Conservation (phyloP, 2,113 vertebrate species). For the Calyptomena viridis region DNA sequence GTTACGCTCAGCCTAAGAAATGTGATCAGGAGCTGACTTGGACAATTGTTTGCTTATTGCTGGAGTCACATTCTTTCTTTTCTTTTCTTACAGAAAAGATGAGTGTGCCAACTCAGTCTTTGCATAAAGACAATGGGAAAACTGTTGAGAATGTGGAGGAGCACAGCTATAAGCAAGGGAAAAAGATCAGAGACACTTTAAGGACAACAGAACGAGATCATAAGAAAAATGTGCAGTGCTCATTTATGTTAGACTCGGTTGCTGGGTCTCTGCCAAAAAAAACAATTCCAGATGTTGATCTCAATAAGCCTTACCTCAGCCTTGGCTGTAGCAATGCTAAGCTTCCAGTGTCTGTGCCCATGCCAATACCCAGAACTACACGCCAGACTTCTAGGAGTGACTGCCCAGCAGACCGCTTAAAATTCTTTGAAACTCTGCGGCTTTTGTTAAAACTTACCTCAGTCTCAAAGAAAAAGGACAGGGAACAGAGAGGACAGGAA, state of each 20-base stretch:
- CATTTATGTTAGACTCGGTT: slow-evolving; percentile 90
- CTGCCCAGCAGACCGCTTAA: slow-evolving; percentile 93
- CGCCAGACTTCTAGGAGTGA: slow-evolving; percentile 96
- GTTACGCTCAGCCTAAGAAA: neutral
- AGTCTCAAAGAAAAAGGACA: slow-evolving; percentile 99
- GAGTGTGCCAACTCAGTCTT: slow-evolving; percentile 68
- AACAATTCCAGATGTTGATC: slow-evolving; percentile 88
- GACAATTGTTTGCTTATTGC: neutral
- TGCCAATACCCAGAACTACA: slow-evolving; percentile 86
- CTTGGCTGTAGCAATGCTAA: slow-evolving; percentile 92
- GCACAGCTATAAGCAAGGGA: slow-evolving; percentile 87
- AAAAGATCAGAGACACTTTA: slow-evolving; percentile 83
- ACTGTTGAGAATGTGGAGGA: slow-evolving; percentile 80
- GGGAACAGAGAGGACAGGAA: slow-evolving; percentile 93
- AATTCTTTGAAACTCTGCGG: slow-evolving; percentile 97
- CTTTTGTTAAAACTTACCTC: slow-evolving; percentile 97
- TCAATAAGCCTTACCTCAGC: slow-evolving; percentile 97
- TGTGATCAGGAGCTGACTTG: neutral
- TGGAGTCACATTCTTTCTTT: neutral
- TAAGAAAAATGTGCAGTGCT: slow-evolving; percentile 91
- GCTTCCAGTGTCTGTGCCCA: slow-evolving; percentile 88
- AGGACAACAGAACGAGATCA: slow-evolving; percentile 90
- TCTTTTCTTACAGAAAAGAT: slow-evolving; percentile 76
- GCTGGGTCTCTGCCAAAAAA: slow-evolving; percentile 84
- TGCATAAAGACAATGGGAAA: slow-evolving; percentile 78